phyloP scores from a whole-genome alignment of 2,888 invertebrate genomes.

The Uropetala carovei region DNA sequence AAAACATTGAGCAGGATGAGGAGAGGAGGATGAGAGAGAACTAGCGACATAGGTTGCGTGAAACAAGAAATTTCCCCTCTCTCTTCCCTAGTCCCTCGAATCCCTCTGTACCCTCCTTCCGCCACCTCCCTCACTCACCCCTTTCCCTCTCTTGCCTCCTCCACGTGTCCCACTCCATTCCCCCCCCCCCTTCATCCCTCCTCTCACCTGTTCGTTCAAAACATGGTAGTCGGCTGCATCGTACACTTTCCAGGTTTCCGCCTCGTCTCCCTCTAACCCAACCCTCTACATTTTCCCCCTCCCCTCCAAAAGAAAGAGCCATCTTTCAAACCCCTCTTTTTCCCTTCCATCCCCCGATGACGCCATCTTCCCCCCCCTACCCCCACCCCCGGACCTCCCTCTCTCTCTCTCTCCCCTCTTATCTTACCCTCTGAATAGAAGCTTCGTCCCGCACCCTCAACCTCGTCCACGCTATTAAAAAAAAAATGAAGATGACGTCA shows the following conservation, averaged over 20 bases:
- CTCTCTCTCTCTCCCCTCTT: not conserved
- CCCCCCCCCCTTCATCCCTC: not conserved
- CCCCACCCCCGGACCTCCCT: not conserved
- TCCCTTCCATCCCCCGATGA: not conserved
- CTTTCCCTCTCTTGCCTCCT: not conserved
- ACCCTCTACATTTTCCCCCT: not conserved
- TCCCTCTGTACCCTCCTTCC: no score
- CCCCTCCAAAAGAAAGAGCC: not conserved
- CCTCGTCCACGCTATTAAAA: not conserved
- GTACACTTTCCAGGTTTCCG: not conserved
- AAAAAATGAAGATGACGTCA: slow-evolving; percentile 22
- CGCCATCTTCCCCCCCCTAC: not conserved
- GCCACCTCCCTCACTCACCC: no score
- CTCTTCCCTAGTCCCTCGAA: no score
- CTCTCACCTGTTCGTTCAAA: slow-evolving; percentile 11
- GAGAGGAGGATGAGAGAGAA: not conserved
- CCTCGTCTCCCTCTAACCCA: not conserved
- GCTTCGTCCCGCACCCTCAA: not conserved
- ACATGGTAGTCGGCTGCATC: slow-evolving; percentile 4
- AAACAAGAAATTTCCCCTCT: no score
- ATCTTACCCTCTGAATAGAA: no score
- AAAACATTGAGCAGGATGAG: not conserved
- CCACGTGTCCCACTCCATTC: not conserved
- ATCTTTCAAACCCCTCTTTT: not conserved
- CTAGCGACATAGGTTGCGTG: no score